Conservation (phyloP, 1,140 invertebrate species). For the Ceratina japonica region DNA sequence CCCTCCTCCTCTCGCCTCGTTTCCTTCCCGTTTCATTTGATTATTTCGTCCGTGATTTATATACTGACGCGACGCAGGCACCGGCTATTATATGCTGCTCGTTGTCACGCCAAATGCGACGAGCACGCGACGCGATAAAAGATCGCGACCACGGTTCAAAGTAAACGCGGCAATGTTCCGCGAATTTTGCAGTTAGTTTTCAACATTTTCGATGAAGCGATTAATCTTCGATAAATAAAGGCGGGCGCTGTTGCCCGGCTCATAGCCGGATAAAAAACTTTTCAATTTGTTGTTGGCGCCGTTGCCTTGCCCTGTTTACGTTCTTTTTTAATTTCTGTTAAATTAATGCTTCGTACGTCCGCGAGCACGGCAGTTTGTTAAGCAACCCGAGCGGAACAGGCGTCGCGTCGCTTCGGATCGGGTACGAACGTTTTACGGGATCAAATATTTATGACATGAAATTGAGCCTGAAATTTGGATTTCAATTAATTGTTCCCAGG, state of each 20-base stretch:
- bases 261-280: neutral
- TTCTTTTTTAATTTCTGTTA: neutral
- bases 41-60: conserved; percentile 45
- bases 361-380: neutral
- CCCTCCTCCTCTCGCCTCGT: neutral
- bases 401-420: neutral
- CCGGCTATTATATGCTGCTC: conserved; percentile 18
- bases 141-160: conserved; percentile 21
- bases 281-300: neutral
- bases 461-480: conserved; percentile 34
- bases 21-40: neutral
- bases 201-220: conserved; percentile 45
- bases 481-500: conserved; percentile 27
- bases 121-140: conserved; percentile 52
- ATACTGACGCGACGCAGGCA: neutral
- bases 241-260: neutral
- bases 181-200: conserved; percentile 21
- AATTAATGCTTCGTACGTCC: neutral
- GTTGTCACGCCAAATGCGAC: conserved; percentile 54
- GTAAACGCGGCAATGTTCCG: conserved; percentile 48
- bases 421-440: neutral
- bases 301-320: no score
- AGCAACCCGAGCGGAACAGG: neutral
- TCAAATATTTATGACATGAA: conserved; percentile 24
- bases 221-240: conserved; percentile 46